Conservation (phyloP, 1,140 invertebrate genomes). For the Anastrepha ludens region DNA sequence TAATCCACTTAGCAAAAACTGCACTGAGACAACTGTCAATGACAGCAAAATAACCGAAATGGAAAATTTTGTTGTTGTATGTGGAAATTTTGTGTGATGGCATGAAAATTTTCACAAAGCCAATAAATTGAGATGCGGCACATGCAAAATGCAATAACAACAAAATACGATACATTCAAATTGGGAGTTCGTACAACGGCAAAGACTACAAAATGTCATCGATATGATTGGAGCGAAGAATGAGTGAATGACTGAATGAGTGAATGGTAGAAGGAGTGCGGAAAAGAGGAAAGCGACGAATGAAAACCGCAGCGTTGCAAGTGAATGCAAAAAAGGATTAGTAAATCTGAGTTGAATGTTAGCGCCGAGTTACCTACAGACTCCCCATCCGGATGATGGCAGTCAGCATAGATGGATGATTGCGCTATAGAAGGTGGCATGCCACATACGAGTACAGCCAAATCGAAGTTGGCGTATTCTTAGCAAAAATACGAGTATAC, state of each 20-base stretch:
- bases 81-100: constrained; percentile 25
- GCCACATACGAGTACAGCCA: neutral
- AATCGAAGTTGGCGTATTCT: constrained; percentile 24
- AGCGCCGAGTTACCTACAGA: neutral
- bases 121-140: constrained; percentile 37
- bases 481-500: constrained; percentile 12
- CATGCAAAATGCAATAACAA: constrained; percentile 19
- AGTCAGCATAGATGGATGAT: neutral
- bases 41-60: constrained; percentile 43
- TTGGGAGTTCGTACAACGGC: neutral
- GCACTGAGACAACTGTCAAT: constrained; percentile 43
- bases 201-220: constrained; percentile 7
- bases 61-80: constrained; percentile 12
- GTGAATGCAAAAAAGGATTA: constrained; percentile 31
- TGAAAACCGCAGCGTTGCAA: constrained; percentile 40
- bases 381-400: neutral
- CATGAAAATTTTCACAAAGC: constrained; percentile 26
- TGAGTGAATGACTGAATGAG: neutral
- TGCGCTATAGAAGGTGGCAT: neutral
- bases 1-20: constrained; percentile 48
- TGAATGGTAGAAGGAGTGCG: neutral
- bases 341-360: constrained; percentile 1
- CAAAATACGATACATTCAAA: neutral
- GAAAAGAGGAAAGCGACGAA: neutral
- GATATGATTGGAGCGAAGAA: constrained; percentile 12